Base-by-base conservation (phyloP, 2,113 vertebrate genomes). In the Pollimyrus isidori region DNA sequence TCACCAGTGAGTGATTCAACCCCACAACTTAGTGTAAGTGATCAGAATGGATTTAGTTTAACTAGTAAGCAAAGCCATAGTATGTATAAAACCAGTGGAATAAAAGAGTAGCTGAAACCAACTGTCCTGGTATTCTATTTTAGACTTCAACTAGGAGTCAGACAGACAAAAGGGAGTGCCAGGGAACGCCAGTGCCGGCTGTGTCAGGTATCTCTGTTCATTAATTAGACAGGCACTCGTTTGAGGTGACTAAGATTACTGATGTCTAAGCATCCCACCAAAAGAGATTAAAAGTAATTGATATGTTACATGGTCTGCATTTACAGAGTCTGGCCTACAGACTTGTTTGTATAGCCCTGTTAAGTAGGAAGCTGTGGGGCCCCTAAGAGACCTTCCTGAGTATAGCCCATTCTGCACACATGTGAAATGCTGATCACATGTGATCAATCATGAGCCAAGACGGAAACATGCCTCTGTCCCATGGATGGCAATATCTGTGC, bases 211-310 rank as follows among this genome's bases (percentile, higher is more conserved):
- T 84, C 45, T 23, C 82, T 46, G 82, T 84, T 48, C 82, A 46
- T 48, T 84, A 84, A 48, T 84, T 46, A 84, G 82, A 84, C 19
- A 46, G 42, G 82, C 39, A 42, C 45, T 48, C 3, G 82, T 46
- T 84, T 84, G 21, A 84, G 82, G 39, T 84, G 82, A 48, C 82
- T 84, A 48, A 84, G 45, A 23, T 84, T 84, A 84, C 82, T 48
- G 82, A 84, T 84, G 82, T 42, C 82, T 84, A 17, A 80, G 73
- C 35, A 39, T 42, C 35, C 73, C 35, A 80, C 35, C n/a, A 80
- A 35, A 46, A 84, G 39, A 84, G 82, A 84, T 84, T 84, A 84
- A 84, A 84, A 21, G 82, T 84, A 42, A 84, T n/a, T 15, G 62
- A 84, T 84, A 84, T 23, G 80, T 83, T 83, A 83, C 80, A 83